A percentile compares a stretch with the other conserved stretches of the same genome.
These are phyloP conservation scores for Salvelinus namaycush DNA, from an alignment of 2,113 vertebrate genomes.

Conservation along the genomic window DNA sequence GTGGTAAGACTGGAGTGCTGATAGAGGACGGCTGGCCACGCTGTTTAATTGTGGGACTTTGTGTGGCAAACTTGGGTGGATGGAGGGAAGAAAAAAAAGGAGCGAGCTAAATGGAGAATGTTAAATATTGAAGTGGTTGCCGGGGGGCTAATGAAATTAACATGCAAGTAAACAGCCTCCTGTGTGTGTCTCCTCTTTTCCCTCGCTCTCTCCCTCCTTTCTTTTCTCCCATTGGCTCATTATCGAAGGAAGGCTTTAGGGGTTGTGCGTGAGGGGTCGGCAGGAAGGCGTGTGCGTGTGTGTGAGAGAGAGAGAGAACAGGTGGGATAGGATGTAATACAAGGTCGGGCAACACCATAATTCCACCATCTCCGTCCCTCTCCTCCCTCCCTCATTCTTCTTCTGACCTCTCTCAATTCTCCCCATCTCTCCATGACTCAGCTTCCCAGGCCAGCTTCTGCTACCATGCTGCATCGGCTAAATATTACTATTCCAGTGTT, in stretches of 20 bases:
- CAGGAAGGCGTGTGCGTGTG: background rate
- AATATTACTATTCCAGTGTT: too few relatives aligned
- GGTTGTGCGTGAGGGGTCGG: slow-evolving; percentile 11
- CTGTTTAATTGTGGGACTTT: slow-evolving; percentile 67
- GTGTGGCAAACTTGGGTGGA: slow-evolving; percentile 50
- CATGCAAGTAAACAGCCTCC: slow-evolving; percentile 75
- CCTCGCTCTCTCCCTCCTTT: background rate
- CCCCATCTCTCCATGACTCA: slow-evolving; percentile 30
- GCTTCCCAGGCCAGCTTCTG: slow-evolving; percentile 4
- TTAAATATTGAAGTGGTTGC: slow-evolving; percentile 77
- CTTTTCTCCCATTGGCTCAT: background rate
- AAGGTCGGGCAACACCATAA: background rate
- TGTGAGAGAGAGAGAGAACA: background rate
- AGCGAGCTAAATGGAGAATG: slow-evolving; percentile 64
- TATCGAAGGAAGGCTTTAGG: slow-evolving; percentile 37
- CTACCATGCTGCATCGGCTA: slow-evolving; percentile 48
- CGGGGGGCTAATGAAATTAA: slow-evolving; percentile 75
- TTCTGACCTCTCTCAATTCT: slow-evolving; percentile 21
- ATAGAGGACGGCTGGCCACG: slow-evolving; percentile 67
- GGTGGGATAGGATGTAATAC: background rate
- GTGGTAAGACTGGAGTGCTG: slow-evolving; percentile 54
- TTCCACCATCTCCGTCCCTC: background rate
- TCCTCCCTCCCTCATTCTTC: slow-evolving; percentile 25
- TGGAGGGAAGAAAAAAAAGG: background rate
- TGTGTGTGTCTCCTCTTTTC: slow-evolving; percentile 37